Evolutionary conservation across 2,888 invertebrate species (phyloP).

Genomic region (Cordilura impudica): DNA sequence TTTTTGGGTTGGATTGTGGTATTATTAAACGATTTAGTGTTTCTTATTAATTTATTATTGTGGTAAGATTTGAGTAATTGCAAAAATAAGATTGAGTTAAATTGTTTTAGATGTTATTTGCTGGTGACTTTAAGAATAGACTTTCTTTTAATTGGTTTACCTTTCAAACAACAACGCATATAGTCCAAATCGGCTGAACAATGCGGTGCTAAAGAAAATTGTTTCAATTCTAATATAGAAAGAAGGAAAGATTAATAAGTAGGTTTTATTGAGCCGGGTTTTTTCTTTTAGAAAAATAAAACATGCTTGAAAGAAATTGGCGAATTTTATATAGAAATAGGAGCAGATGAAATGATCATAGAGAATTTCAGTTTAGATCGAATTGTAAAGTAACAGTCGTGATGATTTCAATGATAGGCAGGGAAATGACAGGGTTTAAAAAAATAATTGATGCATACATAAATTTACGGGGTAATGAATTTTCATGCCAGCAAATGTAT

Average conservation of each 20-base stretch:
- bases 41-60: neutral
- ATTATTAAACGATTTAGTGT: neutral
- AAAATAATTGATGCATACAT: no score
- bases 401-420: neutral
- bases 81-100: slow-evolving; percentile 2
- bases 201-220: slow-evolving; percentile 76
- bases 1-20: neutral
- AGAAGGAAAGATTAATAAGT: slow-evolving; percentile 52
- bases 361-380: neutral
- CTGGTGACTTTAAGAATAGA: slow-evolving; percentile 19
- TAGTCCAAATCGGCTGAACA: slow-evolving; percentile 78
- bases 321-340: neutral
- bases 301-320: slow-evolving; percentile 30
- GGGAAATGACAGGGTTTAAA: neutral
- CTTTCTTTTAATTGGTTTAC: slow-evolving; percentile 67
- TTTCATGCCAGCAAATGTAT: no score
- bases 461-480: neutral
- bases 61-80: no score
- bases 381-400: neutral
- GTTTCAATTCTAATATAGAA: slow-evolving; percentile 71
- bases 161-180: slow-evolving; percentile 78
- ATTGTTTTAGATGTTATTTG: neutral
- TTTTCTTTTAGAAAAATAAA: neutral
- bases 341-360: neutral
- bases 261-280: slow-evolving; percentile 16